Percentiles rank a stretch among this genome's conserved stretches.
These are phyloP conservation scores for Tangara arthus DNA, from an alignment of 2,797 vertebrate species.

Conservation along the genomic window DNA sequence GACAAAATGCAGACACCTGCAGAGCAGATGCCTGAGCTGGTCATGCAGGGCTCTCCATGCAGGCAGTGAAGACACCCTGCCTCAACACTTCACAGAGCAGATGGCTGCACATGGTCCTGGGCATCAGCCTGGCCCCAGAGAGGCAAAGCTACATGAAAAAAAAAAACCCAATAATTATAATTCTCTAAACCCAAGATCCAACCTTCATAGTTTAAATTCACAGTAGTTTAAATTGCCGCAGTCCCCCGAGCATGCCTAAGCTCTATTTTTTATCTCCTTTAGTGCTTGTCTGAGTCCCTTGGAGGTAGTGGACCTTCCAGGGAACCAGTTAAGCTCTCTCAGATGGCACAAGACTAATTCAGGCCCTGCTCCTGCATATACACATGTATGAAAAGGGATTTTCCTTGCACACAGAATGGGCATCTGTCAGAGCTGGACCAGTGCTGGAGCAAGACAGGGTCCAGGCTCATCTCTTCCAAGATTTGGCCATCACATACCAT, in stretches of 20 bases:
- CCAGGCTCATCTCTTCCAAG: not conserved
- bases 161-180: accelerated
- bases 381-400: not conserved
- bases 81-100: not conserved
- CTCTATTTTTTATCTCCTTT: not conserved
- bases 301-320: not conserved
- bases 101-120: not conserved
- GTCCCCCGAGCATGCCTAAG: not conserved
- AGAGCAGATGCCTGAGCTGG: not conserved
- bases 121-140: not conserved
- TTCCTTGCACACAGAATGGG: not conserved
- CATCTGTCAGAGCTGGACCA: not conserved
- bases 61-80: not conserved
- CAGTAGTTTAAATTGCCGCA: not conserved
- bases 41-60: accelerated
- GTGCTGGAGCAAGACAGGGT: not conserved
- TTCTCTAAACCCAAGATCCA: not conserved
- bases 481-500: not conserved
- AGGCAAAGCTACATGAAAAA: not conserved
- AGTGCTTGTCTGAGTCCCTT: not conserved
- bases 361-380: not conserved
- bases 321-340: not conserved
- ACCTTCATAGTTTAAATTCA: not conserved
- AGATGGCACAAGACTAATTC: not conserved
- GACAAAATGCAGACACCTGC: not conserved